Conservation (phyloP, 2,797 vertebrate species). For the Pseudopleuronectes americanus region DNA sequence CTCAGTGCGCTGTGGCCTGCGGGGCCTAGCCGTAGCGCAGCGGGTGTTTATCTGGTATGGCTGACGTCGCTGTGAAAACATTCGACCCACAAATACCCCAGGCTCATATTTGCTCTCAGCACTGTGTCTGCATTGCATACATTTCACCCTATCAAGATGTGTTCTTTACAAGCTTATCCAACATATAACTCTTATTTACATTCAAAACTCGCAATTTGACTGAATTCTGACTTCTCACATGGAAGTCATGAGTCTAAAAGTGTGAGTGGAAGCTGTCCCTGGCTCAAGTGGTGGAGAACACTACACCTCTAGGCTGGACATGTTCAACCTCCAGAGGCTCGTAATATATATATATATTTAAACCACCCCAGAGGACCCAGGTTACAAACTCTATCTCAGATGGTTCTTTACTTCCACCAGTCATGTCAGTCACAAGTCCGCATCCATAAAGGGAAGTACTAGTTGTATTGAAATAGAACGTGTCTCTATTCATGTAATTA, state of each 20-base stretch:
- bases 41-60: constrained; percentile 60
- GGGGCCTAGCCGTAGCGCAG: constrained; percentile 66
- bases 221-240: no score
- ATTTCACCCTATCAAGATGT: no score
- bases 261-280: no score
- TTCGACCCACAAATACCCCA: constrained; percentile 14
- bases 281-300: no score
- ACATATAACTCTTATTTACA: no score
- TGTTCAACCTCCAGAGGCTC: no score
- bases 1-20: constrained; percentile 28
- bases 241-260: no score
- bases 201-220: no score
- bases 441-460: background rate
- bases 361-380: rapidly evolving
- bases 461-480: background rate
- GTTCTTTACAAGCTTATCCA: no score
- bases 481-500: background rate
- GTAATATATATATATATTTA: background rate
- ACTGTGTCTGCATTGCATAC: no score
- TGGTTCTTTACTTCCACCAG: background rate
- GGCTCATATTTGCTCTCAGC: background rate
- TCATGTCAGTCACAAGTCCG: background rate
- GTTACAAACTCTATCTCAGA: background rate
- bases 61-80: constrained; percentile 70
- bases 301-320: no score